A percentile compares a stretch with the other conserved stretches of the same genome.
phyloP scores from a whole-genome alignment of 2,888 invertebrate genomes.

The Zelleria hepariella region DNA sequence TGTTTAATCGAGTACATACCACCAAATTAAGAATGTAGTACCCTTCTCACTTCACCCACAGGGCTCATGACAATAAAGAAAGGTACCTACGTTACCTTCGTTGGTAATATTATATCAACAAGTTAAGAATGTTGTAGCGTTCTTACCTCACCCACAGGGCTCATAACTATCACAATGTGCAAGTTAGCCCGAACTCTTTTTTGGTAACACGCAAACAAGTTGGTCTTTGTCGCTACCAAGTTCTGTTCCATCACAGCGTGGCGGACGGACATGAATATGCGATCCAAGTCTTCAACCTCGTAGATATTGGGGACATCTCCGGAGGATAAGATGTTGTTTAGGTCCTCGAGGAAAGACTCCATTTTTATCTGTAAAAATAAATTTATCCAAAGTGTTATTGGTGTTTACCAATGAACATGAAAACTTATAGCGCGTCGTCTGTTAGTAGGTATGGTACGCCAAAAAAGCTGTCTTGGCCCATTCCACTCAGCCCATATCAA shows the following conservation, averaged over 20 bases:
- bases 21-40: too few relatives aligned
- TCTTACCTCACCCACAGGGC: constrained; percentile 82
- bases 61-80: too few relatives aligned
- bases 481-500: too few relatives aligned
- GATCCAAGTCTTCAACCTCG: constrained; percentile 84
- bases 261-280: constrained; percentile 80
- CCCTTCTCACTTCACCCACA: too few relatives aligned
- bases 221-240: constrained; percentile 83
- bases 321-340: constrained; percentile 89
- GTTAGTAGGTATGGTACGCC: too few relatives aligned
- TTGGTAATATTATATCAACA: too few relatives aligned
- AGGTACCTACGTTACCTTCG: too few relatives aligned
- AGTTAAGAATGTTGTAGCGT: neutral
- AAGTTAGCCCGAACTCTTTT: constrained; percentile 84
- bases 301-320: constrained; percentile 93
- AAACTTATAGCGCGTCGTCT: too few relatives aligned
- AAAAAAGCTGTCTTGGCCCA: too few relatives aligned
- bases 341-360: constrained; percentile 89
- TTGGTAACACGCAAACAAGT: constrained; percentile 87
- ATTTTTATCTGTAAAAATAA: constrained; percentile 78
- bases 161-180: constrained; percentile 83
- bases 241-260: constrained; percentile 82
- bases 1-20: too few relatives aligned
- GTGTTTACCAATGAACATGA: too few relatives aligned
- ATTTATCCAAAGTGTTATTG: too few relatives aligned